These are phyloP conservation scores for Limnephilus auricula DNA, from an alignment of 2,888 invertebrate genomes.

Conservation along the genomic window DNA sequence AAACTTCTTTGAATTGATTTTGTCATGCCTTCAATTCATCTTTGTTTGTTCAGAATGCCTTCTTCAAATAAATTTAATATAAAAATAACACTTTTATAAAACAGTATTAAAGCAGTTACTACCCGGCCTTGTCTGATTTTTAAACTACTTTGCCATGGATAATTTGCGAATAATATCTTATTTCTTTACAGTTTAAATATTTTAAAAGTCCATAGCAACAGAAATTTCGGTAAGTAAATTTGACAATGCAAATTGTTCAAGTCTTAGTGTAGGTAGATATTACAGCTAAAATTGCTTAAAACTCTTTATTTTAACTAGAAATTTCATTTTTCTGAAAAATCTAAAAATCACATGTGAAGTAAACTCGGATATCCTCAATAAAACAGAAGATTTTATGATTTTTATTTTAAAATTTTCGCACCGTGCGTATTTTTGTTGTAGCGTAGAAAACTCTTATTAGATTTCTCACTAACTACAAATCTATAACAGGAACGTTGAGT, in stretches of 20 bases:
- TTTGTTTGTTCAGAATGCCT: background rate
- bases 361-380: background rate
- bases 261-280: too few relatives aligned
- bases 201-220: background rate
- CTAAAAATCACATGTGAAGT: background rate
- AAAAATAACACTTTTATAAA: background rate
- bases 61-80: background rate
- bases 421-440: background rate
- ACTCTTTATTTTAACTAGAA: too few relatives aligned
- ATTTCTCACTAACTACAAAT: background rate
- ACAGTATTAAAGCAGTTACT: background rate
- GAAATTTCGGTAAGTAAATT: too few relatives aligned
- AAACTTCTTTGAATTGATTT: background rate
- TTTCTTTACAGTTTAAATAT: background rate
- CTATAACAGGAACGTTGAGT: background rate
- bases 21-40: background rate
- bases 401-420: background rate
- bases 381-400: background rate
- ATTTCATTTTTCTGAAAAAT: too few relatives aligned
- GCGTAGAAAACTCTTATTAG: background rate
- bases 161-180: background rate
- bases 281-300: too few relatives aligned
- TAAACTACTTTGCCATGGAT: too few relatives aligned
- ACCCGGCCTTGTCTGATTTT: too few relatives aligned
- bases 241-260: too few relatives aligned